Base-by-base conservation (phyloP, 2,888 invertebrate genomes). In the Thymelicus acteon region DNA sequence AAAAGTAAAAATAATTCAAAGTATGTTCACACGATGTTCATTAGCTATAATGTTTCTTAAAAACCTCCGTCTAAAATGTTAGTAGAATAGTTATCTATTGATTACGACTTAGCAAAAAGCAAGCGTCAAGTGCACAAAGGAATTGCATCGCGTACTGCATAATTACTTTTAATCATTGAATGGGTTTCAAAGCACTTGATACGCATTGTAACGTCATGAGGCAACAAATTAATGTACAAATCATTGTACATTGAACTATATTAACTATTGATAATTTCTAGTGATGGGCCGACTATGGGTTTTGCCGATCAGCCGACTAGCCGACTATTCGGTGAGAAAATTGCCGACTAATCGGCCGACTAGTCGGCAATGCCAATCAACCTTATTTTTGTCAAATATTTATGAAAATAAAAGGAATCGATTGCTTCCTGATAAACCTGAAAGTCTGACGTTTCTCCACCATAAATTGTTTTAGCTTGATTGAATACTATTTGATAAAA, bases 131-230 rank as follows among this genome's bases (percentile, higher is more conserved):
- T 39, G 58, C 58, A 58, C 58, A 58, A 58, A 58, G 58, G 58
- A 39, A 58, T 58, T 39, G 39, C 58, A 58, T 10, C 39, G 58
- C 39, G 58, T 39, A 57, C 57, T 57, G 39, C n/a, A 58, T 58
- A 58, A 58, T 58, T 58, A 58, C 58, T 58, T n/a, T 58, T 58
- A 58, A 58, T 39, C 58, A 39, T 58, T 58, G 37, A 58, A 58
- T 58, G 58, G 39, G 39, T 58, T 58, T 31, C 31, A 2, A 58
- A 57, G 57, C 57, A 57, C 37, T 58, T 58, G 58, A 58, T 58
- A 39, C 58, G 58, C n/a, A 58, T 58, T 58, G 58, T 58, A 39
- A 58, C 39, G 58, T 58, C 58, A 58, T 58, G 57, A 52, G 15
- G 7, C 54, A 54, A 54, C 54, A 52, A 54, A 24, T 54, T 54